Conservation (phyloP, 2,113 vertebrate species). For the Podarcis muralis region DNA sequence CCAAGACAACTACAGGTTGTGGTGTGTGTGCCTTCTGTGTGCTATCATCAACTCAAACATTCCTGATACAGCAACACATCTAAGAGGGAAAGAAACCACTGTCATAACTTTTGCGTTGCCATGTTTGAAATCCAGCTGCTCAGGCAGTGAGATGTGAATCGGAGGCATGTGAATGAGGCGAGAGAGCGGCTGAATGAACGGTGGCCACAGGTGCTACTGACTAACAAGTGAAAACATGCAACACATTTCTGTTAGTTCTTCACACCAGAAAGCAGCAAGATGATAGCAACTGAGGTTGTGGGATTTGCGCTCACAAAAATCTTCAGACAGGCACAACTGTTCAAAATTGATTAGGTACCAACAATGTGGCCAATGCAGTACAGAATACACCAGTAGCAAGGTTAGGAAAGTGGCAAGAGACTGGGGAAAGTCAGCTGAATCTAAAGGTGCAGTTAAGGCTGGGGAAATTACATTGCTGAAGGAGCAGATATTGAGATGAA, state of each 20-base stretch:
- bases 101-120: not conserved
- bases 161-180: not conserved
- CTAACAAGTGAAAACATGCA: not conserved
- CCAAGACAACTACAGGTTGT: not conserved
- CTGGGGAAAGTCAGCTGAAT: too few species aligned
- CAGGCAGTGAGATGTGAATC: not conserved
- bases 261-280: not conserved
- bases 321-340: not conserved
- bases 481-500: not conserved
- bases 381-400: not conserved
- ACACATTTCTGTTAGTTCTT: not conserved
- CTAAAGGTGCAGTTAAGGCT: too few species aligned
- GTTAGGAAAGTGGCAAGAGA: not conserved
- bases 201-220: too few species aligned
- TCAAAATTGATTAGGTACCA: not conserved
- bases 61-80: not conserved
- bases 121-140: not conserved
- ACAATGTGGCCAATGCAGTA: not conserved
- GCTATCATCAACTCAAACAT: not conserved
- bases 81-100: not conserved
- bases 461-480: too few species aligned
- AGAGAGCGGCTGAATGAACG: not conserved
- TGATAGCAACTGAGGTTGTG: too few species aligned
- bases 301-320: too few species aligned
- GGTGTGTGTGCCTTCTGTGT: too few species aligned